Evolutionary conservation across 1,140 invertebrate genomes (phyloP), one percentile per base, ranked within the genome.

Genomic region (Penaeus vannamei): DNA sequence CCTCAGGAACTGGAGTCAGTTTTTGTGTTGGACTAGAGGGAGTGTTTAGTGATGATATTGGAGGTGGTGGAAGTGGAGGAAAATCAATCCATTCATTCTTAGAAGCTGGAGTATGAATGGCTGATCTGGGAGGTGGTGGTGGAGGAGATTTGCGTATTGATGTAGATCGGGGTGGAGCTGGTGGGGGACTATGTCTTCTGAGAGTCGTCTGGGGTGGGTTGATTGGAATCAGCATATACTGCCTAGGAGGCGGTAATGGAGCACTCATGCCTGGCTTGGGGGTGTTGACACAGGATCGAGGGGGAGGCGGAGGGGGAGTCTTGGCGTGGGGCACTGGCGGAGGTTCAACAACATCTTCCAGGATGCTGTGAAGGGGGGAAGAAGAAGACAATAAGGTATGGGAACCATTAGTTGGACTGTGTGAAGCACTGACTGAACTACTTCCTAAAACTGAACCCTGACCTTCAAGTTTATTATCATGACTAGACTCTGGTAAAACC

Each of bases 1-100:
- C 91, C 82, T 91, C 91, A 36, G 91, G 91, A 59, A 91, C 86
- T 61, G 91, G 91, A 82, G 91, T 91, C 29, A 91, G 77, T 76
- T 91, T 86, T 64, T 53, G 86, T 84, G 88, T 76, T 36, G 87
- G 66, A 53, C 77, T 79, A 32, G 46, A 32, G 22, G 87, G 76
- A n/a, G 86, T 86, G 22, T 62, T 79, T 59, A 86, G 79, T n/a
- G 60, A 81, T 59, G 82, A 62, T 22, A 76, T 23, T 26, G 87
- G 87, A 23, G 69, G 87, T 80, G 87, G 87, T 53, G 87, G 87
- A 23, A 89, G 42, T 64, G 87, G 87, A 42, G 82, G 72, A 26
- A 72, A 76, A 26, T 85, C 80, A 79, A 32, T 53, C 66, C 72
- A 84, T 60, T 89, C 87, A 62, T 53, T 77, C 29, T 62, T 61